Evolutionary conservation across 2,113 vertebrate species (phyloP).

Genomic region (Chaetorhynchus papuensis): DNA sequence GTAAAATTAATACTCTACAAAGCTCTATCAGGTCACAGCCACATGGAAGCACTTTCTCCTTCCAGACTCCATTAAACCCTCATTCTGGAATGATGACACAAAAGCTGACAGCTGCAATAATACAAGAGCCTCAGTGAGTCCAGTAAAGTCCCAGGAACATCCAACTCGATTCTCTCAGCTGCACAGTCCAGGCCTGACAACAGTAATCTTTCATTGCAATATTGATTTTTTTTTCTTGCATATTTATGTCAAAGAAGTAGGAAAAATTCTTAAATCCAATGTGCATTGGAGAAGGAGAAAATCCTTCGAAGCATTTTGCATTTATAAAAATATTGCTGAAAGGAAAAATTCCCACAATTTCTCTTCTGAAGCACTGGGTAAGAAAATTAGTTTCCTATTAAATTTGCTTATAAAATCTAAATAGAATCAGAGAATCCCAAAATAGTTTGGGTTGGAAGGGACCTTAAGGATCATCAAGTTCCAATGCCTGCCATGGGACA

Average conservation of each 20-base stretch:
- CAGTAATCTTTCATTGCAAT: neutral
- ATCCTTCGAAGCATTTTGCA: neutral
- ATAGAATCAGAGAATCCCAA: neutral
- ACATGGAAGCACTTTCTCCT: neutral
- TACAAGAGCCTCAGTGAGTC: constrained; percentile 2
- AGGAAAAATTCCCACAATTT: neutral
- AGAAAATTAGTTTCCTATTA: neutral
- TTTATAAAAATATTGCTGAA: neutral
- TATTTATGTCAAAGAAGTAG: neutral
- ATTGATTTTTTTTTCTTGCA: neutral
- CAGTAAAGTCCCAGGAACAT: neutral
- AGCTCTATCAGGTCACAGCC: neutral
- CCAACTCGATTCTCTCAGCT: neutral
- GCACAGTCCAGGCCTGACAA: neutral
- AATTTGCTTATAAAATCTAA: neutral
- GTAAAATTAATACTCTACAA: neutral
- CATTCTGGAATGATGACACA: neutral
- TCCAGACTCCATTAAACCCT: neutral
- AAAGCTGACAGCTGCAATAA: constrained; percentile 46
- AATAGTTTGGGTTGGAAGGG: neutral
- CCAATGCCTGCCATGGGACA: neutral
- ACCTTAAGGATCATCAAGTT: too few species aligned
- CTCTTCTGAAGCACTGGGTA: neutral
- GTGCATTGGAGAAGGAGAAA: neutral
- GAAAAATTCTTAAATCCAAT: neutral